phyloP scores from a whole-genome alignment of 2,113 vertebrate genomes.

The Callaeas wilsoni region DNA sequence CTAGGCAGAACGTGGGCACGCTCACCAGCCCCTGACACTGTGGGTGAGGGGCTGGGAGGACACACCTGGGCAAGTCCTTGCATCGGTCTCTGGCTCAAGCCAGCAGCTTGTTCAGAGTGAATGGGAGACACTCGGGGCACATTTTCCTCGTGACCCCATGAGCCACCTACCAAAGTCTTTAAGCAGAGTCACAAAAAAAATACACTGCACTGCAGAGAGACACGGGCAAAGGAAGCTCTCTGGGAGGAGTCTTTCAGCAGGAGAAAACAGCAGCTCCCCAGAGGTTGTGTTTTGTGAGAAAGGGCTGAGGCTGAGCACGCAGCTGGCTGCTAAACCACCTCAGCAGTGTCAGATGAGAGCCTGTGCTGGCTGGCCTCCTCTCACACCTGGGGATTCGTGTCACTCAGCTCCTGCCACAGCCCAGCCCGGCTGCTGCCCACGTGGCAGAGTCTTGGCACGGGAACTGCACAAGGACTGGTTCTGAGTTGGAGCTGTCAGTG shows the following conservation, averaged over 20 bases:
- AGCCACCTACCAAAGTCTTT: not conserved
- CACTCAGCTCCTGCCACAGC: constrained; percentile 11
- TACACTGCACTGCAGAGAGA: not conserved
- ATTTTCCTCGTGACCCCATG: not conserved
- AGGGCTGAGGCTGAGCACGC: not conserved
- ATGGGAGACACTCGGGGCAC: not conserved
- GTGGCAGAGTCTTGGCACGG: not conserved
- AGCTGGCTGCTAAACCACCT: not conserved
- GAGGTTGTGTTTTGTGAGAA: not conserved
- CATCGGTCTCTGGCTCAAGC: not conserved
- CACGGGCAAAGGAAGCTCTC: not conserved
- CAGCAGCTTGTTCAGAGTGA: not conserved
- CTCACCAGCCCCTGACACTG: not conserved
- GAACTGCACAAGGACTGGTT: not conserved
- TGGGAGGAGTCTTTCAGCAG: not conserved
- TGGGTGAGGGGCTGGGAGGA: not conserved
- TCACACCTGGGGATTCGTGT: constrained; percentile 1
- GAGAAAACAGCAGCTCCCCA: not conserved
- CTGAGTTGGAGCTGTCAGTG: not conserved
- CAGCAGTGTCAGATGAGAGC: not conserved
- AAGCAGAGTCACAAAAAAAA: not conserved
- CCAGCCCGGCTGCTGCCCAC: not conserved
- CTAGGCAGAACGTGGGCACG: not conserved
- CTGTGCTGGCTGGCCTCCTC: not conserved
- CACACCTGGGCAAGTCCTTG: not conserved